A percentile compares a stretch with the other conserved stretches of the same genome.
These are phyloP conservation scores for Palaemon carinicauda DNA, from an alignment of 1,140 invertebrate genomes.

Conservation along the genomic window DNA sequence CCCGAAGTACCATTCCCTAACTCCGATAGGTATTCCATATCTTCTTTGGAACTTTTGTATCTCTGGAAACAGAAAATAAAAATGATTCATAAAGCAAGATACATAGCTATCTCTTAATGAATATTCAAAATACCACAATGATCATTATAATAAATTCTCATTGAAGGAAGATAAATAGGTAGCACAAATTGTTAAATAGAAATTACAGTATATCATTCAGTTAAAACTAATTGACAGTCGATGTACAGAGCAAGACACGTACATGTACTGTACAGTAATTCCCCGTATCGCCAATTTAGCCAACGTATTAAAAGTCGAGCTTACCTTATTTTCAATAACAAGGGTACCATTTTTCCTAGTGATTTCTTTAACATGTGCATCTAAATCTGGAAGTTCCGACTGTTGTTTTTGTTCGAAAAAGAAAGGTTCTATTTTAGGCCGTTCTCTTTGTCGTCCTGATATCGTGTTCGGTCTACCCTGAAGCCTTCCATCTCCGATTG, in stretches of 20 bases:
- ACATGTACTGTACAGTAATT: not conserved
- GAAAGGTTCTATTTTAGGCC: constrained; percentile 51
- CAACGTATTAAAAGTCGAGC: not conserved
- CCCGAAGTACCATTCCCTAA: constrained; percentile 95
- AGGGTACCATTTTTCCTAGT: constrained; percentile 51
- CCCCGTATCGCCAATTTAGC: not conserved
- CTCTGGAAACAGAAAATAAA: constrained; percentile 76
- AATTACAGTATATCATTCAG: too few relatives aligned
- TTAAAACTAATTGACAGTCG: too few relatives aligned
- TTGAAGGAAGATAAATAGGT: too few relatives aligned
- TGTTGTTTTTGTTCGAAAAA: constrained; percentile 46
- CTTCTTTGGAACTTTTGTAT: constrained; percentile 74
- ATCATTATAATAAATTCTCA: too few relatives aligned
- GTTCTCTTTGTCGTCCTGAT: constrained; percentile 49
- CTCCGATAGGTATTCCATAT: constrained; percentile 88
- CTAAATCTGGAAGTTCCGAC: constrained; percentile 45
- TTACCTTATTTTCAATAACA: constrained; percentile 49
- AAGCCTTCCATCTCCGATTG: constrained; percentile 27
- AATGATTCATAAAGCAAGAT: not conserved
- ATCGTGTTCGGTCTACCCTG: constrained; percentile 48
- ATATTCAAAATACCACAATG: too few relatives aligned
- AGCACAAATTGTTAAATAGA: too few relatives aligned
- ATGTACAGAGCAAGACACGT: not conserved
- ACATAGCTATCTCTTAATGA: not conserved
- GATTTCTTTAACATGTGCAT: constrained; percentile 56